Base-by-base conservation (phyloP, 2,113 vertebrate genomes). In the Gobiocypris rarus region DNA sequence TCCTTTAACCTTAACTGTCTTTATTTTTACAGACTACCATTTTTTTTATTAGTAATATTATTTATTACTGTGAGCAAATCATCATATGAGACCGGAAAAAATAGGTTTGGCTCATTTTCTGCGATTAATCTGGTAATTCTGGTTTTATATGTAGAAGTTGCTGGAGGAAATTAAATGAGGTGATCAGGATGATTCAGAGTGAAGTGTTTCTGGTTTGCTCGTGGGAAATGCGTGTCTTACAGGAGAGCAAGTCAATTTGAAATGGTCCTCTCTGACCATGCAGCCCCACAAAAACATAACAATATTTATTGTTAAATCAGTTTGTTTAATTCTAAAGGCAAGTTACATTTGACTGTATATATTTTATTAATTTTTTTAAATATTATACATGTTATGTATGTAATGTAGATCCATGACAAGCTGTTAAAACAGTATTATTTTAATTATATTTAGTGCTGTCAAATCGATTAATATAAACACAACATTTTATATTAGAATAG, bases 181-280 rank as follows among this genome's bases (percentile, higher is more conserved):
- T 15, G 11, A 54, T 52, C 24, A 19, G 19, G 26, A 75, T 28
- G 26, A 31, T 52, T 52, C 48, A 54, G 6, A 54, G 48, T 52
- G 17, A 75, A 75, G 73, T 75, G 73, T 52, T 54, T 52, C 48
- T 19, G 73, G 54, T 75, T 5, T 15, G 43, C 70, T 15, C 15
- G 22, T 24, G 70, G 22, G 70, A 73, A 48, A 48, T 71, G 22
- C 41, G 22, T 43, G 69, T 24, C 11, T 24, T 73, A 5, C 11
- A 48, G n/a, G 41, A 45, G 22, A 48, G 14, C 6, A 76, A 17
- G 8, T 75, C 5, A 56, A 22, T 56, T 63, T 28, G 59, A 17
- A 85, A 5, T 28, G 4, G 24, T 61, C 41, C 58, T 54, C 52
- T 22, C 13, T 31, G 43, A 52, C 9, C 48, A n/a, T n/a, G n/a